Base-by-base conservation (phyloP, 1,140 invertebrate species). In the Aphaenogaster rudis region DNA sequence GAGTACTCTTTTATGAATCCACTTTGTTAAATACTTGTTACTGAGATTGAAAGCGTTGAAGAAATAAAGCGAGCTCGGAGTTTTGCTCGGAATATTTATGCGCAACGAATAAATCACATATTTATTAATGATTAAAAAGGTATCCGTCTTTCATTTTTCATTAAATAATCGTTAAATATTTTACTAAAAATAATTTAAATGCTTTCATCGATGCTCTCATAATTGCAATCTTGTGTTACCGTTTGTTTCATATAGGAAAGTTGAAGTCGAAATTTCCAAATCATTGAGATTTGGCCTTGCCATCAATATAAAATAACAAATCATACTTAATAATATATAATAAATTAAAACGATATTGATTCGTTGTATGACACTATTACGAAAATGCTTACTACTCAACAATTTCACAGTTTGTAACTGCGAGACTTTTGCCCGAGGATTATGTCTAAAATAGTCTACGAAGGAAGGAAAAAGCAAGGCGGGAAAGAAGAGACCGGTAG, bases 1-100 rank as follows among this genome's bases (percentile, higher is more conserved):
- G 13, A 72, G 52, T 17, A 42, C 21, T 42, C 42, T 74, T 69
- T 69, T 59, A 74, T 74, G 52, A 82, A 61, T 61, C 69, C 33
- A 74, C 67, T 74, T 84, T 80, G 78, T 69, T 76, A 84, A 76
- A 63, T 63, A 84, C 69, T 33, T 74, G 6, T 76, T 59, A 59
- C 45, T 21, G 36, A 84, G 54, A 84, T 84, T 76, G 42, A 82
- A 21, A 54, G 11, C 17, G n/a, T n/a, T 36, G 42, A n/a, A n/a
- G 7, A 33, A 21, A 39, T 61, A 50, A 84, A 74, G 21, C 15
- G 9, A 61, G 8, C 39, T 72, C 21, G 17, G 15, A 84, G 28
- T 36, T 21, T 36, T 9, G 21, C 48, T 54, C 11, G 39, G 5
- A 71, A 81, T 39, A 82, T 82, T 59, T 15, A 13, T 45, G 6